Conservation (phyloP, 2,113 vertebrate genomes). For the Centropus unirufus region DNA sequence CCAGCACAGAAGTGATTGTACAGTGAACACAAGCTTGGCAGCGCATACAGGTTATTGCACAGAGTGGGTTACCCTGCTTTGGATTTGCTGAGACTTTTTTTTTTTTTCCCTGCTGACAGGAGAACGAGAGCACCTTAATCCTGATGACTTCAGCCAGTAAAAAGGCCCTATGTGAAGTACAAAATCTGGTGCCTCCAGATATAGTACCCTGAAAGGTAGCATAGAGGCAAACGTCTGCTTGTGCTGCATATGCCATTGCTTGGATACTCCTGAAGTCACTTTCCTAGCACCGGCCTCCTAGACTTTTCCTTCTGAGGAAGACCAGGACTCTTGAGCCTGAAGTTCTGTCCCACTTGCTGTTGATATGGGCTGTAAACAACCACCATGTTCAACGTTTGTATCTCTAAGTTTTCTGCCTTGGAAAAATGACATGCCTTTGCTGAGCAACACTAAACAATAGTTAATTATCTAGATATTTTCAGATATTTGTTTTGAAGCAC, state of each 20-base stretch:
- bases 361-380: not conserved
- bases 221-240: not conserved
- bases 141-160: not conserved
- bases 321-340: not conserved
- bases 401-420: not conserved
- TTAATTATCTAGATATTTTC: not conserved
- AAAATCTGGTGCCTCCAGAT: not conserved
- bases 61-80: not conserved
- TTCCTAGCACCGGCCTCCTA: not conserved
- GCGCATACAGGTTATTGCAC: not conserved
- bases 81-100: not conserved
- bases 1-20: not conserved
- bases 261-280: not conserved
- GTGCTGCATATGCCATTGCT: not conserved
- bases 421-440: not conserved
- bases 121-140: not conserved
- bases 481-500: not conserved
- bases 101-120: not conserved
- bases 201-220: not conserved
- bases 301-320: not conserved
- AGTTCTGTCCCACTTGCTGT: not conserved
- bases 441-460: not conserved
- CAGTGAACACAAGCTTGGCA: not conserved
- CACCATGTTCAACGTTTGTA: not conserved
- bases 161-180: rapidly evolving